A percentile compares a stretch with the other conserved stretches of the same genome.
phyloP scores from a whole-genome alignment of 2,888 invertebrate species.

The Eurois occulta region DNA sequence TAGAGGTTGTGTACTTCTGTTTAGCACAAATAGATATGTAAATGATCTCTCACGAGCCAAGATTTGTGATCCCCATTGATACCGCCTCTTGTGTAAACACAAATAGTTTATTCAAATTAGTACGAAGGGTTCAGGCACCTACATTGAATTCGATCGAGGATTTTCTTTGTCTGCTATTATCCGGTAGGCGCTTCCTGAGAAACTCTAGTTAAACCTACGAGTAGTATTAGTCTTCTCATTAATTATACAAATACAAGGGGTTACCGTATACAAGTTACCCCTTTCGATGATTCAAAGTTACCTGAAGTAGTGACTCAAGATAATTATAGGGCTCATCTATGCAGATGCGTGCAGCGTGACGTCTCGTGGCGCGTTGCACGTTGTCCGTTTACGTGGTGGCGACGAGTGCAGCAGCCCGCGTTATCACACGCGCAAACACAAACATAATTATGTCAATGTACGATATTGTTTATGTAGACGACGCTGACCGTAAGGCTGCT shows the following conservation, averaged over 20 bases:
- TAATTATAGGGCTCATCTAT: too few relatives aligned
- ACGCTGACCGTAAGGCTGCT: too few relatives aligned
- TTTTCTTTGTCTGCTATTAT: constrained; percentile 11
- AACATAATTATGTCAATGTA: background rate
- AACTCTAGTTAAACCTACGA: background rate
- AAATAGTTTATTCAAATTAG: constrained; percentile 39
- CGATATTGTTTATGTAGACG: background rate
- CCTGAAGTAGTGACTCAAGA: background rate
- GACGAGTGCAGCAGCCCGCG: background rate
- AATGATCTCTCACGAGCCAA: constrained; percentile 17
- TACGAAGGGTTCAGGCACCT: background rate
- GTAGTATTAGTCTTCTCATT: background rate
- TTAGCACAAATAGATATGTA: constrained; percentile 35
- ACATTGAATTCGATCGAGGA: constrained; percentile 7
- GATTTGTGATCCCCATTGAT: constrained; percentile 41
- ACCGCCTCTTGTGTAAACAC: constrained; percentile 25
- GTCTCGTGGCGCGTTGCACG: background rate
- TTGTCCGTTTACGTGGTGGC: background rate
- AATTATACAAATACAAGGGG: background rate
- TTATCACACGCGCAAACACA: background rate
- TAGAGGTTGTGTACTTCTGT: background rate
- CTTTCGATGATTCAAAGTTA: background rate
- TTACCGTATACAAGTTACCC: too few relatives aligned
- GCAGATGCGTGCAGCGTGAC: too few relatives aligned
- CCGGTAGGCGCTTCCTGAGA: background rate